Percentiles rank a stretch among this genome's conserved stretches.
These are phyloP conservation scores for Crotalus viridis DNA, from an alignment of 2,113 vertebrate species.

Conservation along the genomic window DNA sequence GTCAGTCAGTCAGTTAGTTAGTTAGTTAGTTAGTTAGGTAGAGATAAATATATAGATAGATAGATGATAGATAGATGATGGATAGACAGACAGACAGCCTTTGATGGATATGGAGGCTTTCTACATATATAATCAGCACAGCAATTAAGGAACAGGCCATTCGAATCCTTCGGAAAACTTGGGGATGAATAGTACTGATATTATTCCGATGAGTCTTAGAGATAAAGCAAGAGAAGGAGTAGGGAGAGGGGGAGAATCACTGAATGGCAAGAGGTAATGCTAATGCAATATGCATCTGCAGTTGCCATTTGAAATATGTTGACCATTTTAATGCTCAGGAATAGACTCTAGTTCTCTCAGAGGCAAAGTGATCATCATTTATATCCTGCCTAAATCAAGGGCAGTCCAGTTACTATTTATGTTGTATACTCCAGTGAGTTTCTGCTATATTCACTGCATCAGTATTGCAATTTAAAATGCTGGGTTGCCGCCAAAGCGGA, in stretches of 20 bases:
- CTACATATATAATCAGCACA: background rate
- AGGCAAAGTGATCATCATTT: conserved; percentile 22
- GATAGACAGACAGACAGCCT: too few relatives aligned
- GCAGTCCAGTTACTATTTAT: conserved; percentile 14
- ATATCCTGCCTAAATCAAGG: conserved; percentile 27
- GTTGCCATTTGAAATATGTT: conserved; percentile 22
- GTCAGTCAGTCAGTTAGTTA: too few relatives aligned
- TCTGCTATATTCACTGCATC: conserved; percentile 4
- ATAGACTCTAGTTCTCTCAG: conserved; percentile 12
- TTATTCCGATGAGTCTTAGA: background rate
- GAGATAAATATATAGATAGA: too few relatives aligned
- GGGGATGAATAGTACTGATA: background rate
- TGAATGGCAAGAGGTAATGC: background rate
- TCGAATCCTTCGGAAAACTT: background rate
- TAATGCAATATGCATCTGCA: conserved; percentile 6
- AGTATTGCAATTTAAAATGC: conserved; percentile 21
- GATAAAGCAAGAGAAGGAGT: background rate
- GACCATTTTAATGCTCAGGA: conserved; percentile 16
- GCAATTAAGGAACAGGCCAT: background rate
- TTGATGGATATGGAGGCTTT: background rate
- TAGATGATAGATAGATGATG: too few relatives aligned
- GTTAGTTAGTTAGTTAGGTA: too few relatives aligned
- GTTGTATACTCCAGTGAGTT: background rate
- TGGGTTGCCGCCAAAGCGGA: background rate
- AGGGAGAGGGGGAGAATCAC: background rate